phyloP scores from a whole-genome alignment of 2,888 invertebrate species.

The Zygaena filipendulae region DNA sequence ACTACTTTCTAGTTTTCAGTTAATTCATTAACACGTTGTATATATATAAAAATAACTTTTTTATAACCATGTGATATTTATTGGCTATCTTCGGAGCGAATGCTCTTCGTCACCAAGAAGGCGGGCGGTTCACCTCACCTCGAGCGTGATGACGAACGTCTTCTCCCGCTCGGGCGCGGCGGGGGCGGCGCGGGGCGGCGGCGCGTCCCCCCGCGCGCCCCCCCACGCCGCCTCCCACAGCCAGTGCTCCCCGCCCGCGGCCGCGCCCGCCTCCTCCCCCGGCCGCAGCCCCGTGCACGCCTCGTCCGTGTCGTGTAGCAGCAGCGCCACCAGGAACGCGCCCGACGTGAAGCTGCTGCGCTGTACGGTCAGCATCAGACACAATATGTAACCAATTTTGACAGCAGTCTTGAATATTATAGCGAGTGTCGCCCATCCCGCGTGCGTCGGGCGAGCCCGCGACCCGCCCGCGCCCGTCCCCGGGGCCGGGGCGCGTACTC shows the following conservation, averaged over 20 bases:
- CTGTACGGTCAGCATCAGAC: constrained; percentile 26
- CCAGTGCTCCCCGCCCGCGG: constrained; percentile 29
- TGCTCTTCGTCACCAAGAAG: too few species aligned
- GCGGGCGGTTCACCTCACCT: constrained; percentile 23
- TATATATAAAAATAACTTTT: too few species aligned
- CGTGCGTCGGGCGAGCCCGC: too few species aligned
- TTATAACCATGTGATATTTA: too few species aligned
- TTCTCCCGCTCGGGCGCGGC: constrained; percentile 20
- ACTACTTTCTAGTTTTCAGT: too few species aligned
- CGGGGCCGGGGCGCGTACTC: too few species aligned
- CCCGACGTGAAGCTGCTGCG: constrained; percentile 36
- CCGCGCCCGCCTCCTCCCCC: constrained; percentile 14
- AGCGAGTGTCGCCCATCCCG: too few species aligned
- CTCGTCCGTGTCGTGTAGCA: constrained; percentile 27
- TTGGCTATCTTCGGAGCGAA: too few species aligned
- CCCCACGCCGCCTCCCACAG: constrained; percentile 32
- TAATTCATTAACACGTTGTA: too few species aligned
- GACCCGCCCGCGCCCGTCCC: too few species aligned
- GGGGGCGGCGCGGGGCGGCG: constrained; percentile 4
- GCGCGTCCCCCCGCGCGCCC: constrained; percentile 10
- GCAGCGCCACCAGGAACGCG: constrained; percentile 34
- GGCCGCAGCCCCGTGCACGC: constrained; percentile 27
- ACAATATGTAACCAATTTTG: neutral
- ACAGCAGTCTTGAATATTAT: too few species aligned
- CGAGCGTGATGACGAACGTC: constrained; percentile 23